Evolutionary conservation across 2,113 vertebrate species (phyloP).

Genomic region (Mirounga angustirostris): DNA sequence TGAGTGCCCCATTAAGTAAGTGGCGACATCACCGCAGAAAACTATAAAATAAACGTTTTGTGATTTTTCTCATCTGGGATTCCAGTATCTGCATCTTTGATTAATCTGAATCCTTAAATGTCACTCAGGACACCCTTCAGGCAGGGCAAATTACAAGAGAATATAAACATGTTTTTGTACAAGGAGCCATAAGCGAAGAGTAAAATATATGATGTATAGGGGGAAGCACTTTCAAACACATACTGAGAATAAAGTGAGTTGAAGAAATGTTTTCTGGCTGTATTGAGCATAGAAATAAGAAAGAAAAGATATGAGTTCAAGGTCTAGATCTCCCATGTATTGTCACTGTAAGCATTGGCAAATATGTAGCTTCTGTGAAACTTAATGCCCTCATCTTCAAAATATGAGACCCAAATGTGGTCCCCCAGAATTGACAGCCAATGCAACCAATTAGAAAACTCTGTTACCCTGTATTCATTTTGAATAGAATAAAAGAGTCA

Average conservation of each 20-base stretch:
- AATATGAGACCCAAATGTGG: background rate
- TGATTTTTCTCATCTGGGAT: constrained; percentile 35
- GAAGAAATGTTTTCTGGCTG: background rate
- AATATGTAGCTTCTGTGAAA: background rate
- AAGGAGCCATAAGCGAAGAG: background rate
- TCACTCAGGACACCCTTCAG: constrained; percentile 4
- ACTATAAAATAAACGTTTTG: background rate
- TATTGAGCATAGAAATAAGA: background rate
- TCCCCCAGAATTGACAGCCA: background rate
- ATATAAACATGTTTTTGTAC: background rate
- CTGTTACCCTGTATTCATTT: background rate
- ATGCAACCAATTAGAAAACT: background rate
- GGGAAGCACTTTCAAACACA: background rate
- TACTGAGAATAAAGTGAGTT: background rate
- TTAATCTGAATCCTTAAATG: constrained; percentile 30
- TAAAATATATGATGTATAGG: background rate
- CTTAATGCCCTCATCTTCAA: background rate
- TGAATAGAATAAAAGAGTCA: background rate
- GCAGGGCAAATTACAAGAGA: constrained; percentile 9
- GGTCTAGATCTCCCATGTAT: background rate
- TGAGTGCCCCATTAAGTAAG: background rate
- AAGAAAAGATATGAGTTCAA: background rate
- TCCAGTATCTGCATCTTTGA: background rate
- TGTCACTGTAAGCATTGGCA: background rate
- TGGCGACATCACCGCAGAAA: background rate